Percentiles rank a stretch among this genome's conserved stretches.
Conservation (phyloP, 1,140 invertebrate genomes). For the Laodelphax striatellus region DNA sequence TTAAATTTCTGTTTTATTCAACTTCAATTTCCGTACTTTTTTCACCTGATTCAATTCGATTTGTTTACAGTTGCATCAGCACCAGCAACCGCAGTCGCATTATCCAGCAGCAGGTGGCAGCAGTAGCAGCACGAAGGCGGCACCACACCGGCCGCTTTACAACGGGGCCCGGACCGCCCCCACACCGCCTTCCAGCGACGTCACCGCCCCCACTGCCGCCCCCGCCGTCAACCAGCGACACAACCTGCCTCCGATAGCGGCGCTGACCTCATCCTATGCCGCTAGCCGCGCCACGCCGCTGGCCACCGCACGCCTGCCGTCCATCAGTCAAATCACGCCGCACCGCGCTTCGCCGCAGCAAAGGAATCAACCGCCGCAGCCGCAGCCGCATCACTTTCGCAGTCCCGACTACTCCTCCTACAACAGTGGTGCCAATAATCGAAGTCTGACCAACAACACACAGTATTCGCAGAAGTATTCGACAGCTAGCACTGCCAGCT, state of each 20-base stretch:
- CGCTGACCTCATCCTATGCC: slow-evolving; percentile 1
- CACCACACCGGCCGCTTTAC: background rate
- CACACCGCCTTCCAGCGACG: background rate
- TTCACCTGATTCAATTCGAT: too few species aligned
- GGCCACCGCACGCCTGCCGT: background rate
- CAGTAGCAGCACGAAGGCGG: background rate
- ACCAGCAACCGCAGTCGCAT: slow-evolving; percentile 15
- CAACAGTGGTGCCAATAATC: too few species aligned
- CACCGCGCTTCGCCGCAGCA: background rate
- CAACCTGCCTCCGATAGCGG: slow-evolving; percentile 11
- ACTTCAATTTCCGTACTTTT: too few species aligned
- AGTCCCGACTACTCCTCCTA: too few species aligned
- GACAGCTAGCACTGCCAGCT: too few species aligned
- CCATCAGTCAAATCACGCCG: slow-evolving; percentile 3
- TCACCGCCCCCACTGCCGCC: background rate
- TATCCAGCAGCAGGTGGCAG: slow-evolving; percentile 6
- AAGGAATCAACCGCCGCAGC: too few species aligned
- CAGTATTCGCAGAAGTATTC: too few species aligned
- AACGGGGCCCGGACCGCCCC: too few species aligned
- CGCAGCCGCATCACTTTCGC: too few species aligned
- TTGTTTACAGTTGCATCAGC: slow-evolving; percentile 30
- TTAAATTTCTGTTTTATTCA: too few species aligned
- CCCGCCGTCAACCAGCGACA: slow-evolving; percentile 3
- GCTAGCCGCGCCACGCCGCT: background rate
- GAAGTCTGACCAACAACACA: too few species aligned